Base-by-base conservation (phyloP, 2,888 invertebrate genomes). In the Drosophila buzzatii region DNA sequence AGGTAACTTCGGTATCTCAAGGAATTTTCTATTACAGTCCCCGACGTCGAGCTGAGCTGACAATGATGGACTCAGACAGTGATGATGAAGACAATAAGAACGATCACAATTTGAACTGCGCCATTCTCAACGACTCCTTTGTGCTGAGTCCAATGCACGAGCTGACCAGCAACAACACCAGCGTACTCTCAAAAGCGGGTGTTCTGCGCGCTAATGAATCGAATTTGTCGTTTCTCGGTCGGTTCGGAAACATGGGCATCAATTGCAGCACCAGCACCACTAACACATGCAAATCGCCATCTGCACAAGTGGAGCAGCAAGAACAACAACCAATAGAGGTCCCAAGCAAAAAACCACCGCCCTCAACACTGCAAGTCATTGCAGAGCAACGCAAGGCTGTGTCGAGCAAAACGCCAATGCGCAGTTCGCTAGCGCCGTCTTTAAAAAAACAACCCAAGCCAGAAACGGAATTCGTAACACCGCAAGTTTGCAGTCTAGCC, bases 81-180 rank as follows among this genome's bases (percentile, higher is more conserved):
- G 92, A 92, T 5, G 90, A 91, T 49, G 91, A 91, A 8, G 91
- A 92, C 14, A 68, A 81, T 35, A 70, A 56, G 12, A 89, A 82
- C 58, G 81, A 85, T 33, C 90, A 92, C 64, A 92, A 92, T 51
- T 79, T 93, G 1, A 93, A 93, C 67, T 92, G 91, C 68, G 93
- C 92, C 20, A 92, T 92, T 33, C 79, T 93, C 0, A 92, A 93
- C 61, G 92, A 93, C 65, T 93, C 93, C 1, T 92, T 93, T 60
- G 81, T 92, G 7, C 55, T 92, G 10, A 93, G 91, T 68, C 92
- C 93, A 0, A 72, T 69, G 2, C 88, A 86, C 23, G 86, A 91
- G 31, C 39, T 72, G 3, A 68, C 84, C 2, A 63, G 59, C 3
- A 78, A 67, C 63, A 75, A 52, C 7, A 12, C 66, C 3, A 83